These are phyloP conservation scores for Bryconaethiops microstoma DNA, from an alignment of 2,797 vertebrate species.

Conservation along the genomic window DNA sequence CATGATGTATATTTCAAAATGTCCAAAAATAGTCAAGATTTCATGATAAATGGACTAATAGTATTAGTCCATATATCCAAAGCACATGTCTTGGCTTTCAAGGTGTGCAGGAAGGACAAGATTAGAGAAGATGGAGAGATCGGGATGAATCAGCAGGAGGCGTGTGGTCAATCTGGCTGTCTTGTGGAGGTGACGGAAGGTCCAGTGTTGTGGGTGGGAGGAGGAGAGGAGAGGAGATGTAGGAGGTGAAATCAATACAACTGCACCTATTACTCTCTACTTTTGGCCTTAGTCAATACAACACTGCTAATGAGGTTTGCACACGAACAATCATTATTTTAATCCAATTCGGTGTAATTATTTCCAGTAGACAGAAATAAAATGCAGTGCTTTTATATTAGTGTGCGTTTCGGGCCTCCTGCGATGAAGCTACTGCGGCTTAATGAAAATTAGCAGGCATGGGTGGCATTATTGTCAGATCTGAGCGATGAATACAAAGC, in stretches of 20 bases:
- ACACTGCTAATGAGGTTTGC: conserved; percentile 28
- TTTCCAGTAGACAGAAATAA: not conserved
- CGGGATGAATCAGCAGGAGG: conserved; percentile 41
- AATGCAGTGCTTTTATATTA: not conserved
- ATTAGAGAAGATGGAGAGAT: conserved; percentile 43
- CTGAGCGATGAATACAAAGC: not conserved
- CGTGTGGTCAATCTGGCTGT: conserved; percentile 20
- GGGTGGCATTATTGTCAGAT: conserved; percentile 24
- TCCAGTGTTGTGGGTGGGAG: not conserved
- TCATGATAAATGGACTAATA: too few relatives aligned
- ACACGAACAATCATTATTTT: conserved; percentile 19
- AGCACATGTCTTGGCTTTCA: too few relatives aligned
- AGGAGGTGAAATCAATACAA: conserved; percentile 30
- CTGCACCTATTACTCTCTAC: conserved; percentile 21
- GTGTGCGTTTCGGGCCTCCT: not conserved
- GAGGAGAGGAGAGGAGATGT: not conserved
- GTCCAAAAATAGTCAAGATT: too few relatives aligned
- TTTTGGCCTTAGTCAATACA: conserved; percentile 18
- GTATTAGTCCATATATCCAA: not conserved
- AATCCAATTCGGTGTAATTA: not conserved
- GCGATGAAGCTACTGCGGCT: not conserved
- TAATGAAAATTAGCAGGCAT: conserved; percentile 18
- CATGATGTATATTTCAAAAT: not conserved
- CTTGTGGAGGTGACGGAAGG: conserved; percentile 1
- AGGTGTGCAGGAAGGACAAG: not conserved